Percentiles rank a stretch among this genome's conserved stretches.
phyloP scores from a whole-genome alignment of 37 sponge, comb jelly and placozoan species.

The Cliona cf. orientalis region DNA sequence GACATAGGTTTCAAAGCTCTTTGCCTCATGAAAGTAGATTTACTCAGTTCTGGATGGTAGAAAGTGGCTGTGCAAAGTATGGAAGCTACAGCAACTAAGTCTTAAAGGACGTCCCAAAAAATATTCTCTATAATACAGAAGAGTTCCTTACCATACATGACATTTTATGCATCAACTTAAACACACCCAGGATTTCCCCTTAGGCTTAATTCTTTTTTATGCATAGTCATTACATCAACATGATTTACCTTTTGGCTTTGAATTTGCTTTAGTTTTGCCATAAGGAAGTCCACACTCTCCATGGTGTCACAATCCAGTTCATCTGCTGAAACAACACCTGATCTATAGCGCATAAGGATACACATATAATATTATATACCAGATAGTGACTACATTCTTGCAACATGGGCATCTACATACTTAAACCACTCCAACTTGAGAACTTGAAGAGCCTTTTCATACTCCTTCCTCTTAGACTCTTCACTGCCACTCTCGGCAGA shows the following conservation, averaged over 20 bases:
- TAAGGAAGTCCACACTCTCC: slow-evolving; percentile 50
- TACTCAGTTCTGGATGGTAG: no score
- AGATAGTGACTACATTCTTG: not conserved
- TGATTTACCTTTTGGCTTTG: slow-evolving; percentile 37
- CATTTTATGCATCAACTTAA: no score
- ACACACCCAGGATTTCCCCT: no score
- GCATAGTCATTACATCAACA: no score
- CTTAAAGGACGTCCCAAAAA: no score
- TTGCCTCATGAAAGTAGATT: no score
- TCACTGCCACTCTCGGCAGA: not conserved
- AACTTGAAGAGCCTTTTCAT: slow-evolving; percentile 54
- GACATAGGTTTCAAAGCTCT: no score
- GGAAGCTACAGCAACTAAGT: no score
- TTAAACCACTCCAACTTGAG: slow-evolving; percentile 69
- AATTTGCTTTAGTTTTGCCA: slow-evolving; percentile 39
- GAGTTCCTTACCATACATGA: no score
- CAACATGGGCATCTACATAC: slow-evolving; percentile 5
- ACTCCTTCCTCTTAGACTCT: not conserved
- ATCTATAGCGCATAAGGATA: slow-evolving; percentile 3
- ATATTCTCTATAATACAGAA: no score
- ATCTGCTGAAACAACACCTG: slow-evolving; percentile 13
- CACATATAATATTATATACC: not conserved
- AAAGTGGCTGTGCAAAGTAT: no score
- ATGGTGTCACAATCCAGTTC: slow-evolving; percentile 48
- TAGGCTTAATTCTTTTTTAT: no score